A percentile compares a stretch with the other conserved stretches of the same genome.
Conservation (phyloP, 2,888 invertebrate species). For the Metacarcinus magister region DNA sequence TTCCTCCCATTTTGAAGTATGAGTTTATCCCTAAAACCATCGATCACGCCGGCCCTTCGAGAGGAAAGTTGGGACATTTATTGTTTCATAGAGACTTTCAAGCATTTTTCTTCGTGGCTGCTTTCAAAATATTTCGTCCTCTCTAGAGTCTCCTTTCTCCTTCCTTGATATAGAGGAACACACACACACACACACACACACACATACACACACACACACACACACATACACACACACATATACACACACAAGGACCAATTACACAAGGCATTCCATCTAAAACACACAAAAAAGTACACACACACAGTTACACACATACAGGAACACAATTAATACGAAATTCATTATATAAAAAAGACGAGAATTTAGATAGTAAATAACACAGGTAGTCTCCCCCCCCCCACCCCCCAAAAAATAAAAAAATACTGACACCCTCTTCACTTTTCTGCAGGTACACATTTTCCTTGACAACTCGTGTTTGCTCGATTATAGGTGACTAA, state of each 20-base stretch:
- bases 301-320: too few relatives aligned
- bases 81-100: neutral
- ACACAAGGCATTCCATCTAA: too few relatives aligned
- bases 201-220: neutral
- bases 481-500: slow-evolving; percentile 15
- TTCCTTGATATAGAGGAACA: too few relatives aligned
- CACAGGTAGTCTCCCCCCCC: too few relatives aligned
- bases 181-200: neutral
- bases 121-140: neutral
- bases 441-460: neutral
- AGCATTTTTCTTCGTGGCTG: neutral
- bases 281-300: too few relatives aligned
- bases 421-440: neutral
- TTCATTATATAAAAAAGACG: too few relatives aligned
- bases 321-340: too few relatives aligned
- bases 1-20: neutral
- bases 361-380: neutral
- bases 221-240: neutral
- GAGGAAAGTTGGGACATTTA: neutral
- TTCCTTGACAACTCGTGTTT: neutral
- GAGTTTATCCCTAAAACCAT: neutral
- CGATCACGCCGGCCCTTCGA: neutral
- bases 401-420: neutral
- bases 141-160: too few relatives aligned
- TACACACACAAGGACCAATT: neutral